Percentiles rank a stretch among this genome's conserved stretches.
phyloP scores from a whole-genome alignment of 2,797 vertebrate species.

The Cossypha dichroa region DNA sequence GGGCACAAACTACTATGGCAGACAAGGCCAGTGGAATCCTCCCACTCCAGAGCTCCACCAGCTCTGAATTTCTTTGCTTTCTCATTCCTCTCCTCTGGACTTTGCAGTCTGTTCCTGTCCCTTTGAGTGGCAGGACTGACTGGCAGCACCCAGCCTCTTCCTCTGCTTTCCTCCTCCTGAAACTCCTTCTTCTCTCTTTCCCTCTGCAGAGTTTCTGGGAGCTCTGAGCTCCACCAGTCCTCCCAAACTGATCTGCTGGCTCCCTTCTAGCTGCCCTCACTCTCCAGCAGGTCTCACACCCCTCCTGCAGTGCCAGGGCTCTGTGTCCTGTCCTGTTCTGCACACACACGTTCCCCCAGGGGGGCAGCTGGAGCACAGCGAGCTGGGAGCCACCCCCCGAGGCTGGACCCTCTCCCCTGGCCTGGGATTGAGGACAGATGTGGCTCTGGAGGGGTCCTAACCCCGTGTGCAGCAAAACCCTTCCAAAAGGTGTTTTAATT shows the following conservation, averaged over 20 bases:
- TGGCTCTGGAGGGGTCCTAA: not conserved
- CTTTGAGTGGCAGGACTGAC: not conserved
- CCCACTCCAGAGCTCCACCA: not conserved
- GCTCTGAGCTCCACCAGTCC: not conserved
- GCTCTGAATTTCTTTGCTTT: not conserved
- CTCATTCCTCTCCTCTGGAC: not conserved
- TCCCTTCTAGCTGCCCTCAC: not conserved
- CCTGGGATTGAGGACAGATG: not conserved
- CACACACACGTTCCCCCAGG: fast-evolving
- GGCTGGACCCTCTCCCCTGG: not conserved
- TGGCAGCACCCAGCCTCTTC: not conserved
- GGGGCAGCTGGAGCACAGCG: not conserved
- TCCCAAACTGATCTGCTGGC: not conserved
- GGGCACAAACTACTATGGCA: not conserved
- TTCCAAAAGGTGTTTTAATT: not conserved
- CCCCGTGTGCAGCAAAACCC: not conserved
- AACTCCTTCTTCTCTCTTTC: not conserved
- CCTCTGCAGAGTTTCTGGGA: not conserved
- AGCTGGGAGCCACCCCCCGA: not conserved
- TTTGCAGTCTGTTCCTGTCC: not conserved
- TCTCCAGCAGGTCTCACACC: not conserved
- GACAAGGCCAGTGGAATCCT: not conserved
- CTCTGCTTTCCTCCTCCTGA: not conserved
- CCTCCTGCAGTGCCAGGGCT: not conserved
- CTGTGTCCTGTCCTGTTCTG: not conserved